A percentile compares a stretch with the other conserved stretches of the same genome.
phyloP scores from a whole-genome alignment of 2,797 vertebrate species.

The Toxotes lorentzi region DNA sequence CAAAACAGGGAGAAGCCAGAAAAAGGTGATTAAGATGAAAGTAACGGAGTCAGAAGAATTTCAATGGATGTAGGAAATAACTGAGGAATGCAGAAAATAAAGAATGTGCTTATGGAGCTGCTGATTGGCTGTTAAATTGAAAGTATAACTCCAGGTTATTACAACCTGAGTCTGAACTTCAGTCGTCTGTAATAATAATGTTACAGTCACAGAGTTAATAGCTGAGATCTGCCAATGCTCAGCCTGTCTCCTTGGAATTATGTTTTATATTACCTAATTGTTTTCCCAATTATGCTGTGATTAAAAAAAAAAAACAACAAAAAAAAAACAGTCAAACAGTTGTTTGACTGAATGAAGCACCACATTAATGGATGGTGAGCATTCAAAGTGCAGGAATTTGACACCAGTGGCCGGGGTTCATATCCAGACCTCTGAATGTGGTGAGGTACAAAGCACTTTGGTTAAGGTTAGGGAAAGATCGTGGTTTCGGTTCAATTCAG shows the following conservation, averaged over 20 bases:
- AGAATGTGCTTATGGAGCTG: constrained; percentile 16
- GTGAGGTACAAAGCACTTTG: constrained; percentile 2
- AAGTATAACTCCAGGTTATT: background rate
- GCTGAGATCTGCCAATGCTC: background rate
- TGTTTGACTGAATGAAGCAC: background rate
- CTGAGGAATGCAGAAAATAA: constrained; percentile 45
- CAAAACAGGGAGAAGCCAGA: constrained; percentile 50
- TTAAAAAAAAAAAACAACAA: too few relatives aligned
- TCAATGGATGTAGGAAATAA: constrained; percentile 39
- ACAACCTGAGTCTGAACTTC: constrained; percentile 4
- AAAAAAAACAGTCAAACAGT: too few relatives aligned
- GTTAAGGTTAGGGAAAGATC: background rate
- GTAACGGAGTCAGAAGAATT: constrained; percentile 51
- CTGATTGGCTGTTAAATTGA: constrained; percentile 33
- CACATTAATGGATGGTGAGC: background rate
- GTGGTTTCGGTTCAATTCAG: background rate
- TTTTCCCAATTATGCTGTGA: background rate
- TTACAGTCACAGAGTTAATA: background rate
- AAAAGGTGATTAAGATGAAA: constrained; percentile 66
- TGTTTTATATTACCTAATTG: background rate
- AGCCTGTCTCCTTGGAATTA: background rate
- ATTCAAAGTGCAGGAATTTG: background rate
- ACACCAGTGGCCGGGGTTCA: background rate
- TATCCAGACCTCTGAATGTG: background rate
- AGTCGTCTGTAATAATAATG: background rate